Conservation (phyloP, 2,797 vertebrate species). For the Harpagifer antarcticus region DNA sequence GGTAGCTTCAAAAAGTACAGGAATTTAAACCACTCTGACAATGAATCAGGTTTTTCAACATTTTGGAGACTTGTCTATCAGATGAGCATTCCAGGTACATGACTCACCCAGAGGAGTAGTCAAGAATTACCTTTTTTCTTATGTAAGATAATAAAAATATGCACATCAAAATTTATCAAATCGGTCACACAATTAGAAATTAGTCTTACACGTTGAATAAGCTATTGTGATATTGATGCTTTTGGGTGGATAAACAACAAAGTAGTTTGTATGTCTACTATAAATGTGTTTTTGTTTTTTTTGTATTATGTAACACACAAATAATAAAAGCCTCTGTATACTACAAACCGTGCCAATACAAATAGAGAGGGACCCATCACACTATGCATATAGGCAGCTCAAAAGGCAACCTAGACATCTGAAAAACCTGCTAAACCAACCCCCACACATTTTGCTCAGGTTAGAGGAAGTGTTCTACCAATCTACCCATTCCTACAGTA, state of each 20-base stretch:
- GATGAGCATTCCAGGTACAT: background rate
- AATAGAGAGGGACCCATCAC: background rate
- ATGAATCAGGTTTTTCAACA: constrained; percentile 16
- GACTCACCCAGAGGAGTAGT: background rate
- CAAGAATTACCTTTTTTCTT: background rate
- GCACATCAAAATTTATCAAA: background rate
- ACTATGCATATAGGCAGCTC: too few relatives aligned
- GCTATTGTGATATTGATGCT: background rate
- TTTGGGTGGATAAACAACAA: background rate
- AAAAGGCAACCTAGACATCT: too few relatives aligned
- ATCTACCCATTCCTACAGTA: too few relatives aligned
- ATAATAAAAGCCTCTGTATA: background rate
- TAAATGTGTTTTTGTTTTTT: background rate
- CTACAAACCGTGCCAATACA: background rate
- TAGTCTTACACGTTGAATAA: background rate
- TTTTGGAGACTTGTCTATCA: constrained; percentile 6
- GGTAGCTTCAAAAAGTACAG: background rate
- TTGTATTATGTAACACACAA: background rate
- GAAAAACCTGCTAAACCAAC: too few relatives aligned
- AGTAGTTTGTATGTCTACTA: background rate
- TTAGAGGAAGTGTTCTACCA: too few relatives aligned
- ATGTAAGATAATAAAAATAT: too few relatives aligned
- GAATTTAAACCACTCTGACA: background rate
- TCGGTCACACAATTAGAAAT: background rate
- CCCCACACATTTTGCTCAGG: too few relatives aligned